Percentiles rank a stretch among this genome's conserved stretches.
Evolutionary conservation across 2,113 vertebrate genomes (phyloP).

Genomic region (Elanoides forficatus): DNA sequence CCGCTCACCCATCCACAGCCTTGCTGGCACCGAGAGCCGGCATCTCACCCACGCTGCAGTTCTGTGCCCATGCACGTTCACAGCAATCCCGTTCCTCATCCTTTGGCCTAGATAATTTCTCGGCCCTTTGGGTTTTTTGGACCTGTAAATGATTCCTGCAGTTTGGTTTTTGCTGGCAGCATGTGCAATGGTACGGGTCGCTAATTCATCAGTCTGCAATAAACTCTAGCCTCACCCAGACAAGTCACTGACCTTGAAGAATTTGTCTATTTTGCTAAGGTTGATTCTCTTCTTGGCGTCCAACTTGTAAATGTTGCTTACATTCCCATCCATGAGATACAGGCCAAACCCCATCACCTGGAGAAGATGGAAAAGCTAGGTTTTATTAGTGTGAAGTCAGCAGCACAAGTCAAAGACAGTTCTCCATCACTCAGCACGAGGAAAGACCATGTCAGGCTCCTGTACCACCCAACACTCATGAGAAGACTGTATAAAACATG

Average conservation of each 20-base stretch:
- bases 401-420: not conserved
- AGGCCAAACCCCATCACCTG: constrained; percentile 99
- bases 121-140: not conserved
- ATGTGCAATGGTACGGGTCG: rapidly evolving
- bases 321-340: constrained; percentile 97
- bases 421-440: not conserved
- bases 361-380: not conserved
- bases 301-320: constrained; percentile 98
- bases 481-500: not conserved
- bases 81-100: not conserved
- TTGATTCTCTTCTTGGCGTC: constrained; percentile 99
- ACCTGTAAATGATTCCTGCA: not conserved
- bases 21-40: not conserved
- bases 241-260: constrained; percentile 88
- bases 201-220: not conserved
- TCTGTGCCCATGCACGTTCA: not conserved
- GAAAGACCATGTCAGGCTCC: not conserved
- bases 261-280: constrained; percentile 98
- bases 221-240: not conserved
- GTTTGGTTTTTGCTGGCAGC: not conserved
- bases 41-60: not conserved
- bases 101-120: not conserved
- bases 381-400: not conserved
- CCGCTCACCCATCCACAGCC: not conserved
- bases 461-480: not conserved